Evolutionary conservation across 1,140 invertebrate species (phyloP).

Genomic region (Atopsyche davidsoni): DNA sequence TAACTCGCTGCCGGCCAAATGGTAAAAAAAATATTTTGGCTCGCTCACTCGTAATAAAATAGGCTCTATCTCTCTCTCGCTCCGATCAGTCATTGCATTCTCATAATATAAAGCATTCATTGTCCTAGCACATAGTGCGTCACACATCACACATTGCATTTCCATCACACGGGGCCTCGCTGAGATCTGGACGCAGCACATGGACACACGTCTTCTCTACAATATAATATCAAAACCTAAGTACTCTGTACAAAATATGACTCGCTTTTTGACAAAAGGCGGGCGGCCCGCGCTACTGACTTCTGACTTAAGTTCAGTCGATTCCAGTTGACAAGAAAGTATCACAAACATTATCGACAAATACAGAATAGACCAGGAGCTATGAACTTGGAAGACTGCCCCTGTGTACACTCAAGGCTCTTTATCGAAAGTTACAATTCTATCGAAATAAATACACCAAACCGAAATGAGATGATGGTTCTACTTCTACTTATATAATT

Average conservation of each 20-base stretch:
- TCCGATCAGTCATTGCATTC: conserved; percentile 26
- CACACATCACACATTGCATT: conserved; percentile 23
- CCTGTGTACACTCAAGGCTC: conserved; percentile 24
- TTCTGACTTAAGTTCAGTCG: too few relatives aligned
- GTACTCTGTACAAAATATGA: conserved; percentile 17
- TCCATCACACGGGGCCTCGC: conserved; percentile 11
- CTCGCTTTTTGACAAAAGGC: conserved; percentile 3
- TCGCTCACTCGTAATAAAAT: conserved; percentile 25
- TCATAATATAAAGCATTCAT: conserved; percentile 29
- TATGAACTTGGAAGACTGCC: conserved; percentile 31
- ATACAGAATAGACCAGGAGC: conserved; percentile 34
- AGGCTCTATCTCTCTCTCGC: conserved; percentile 26
- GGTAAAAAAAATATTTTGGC: conserved; percentile 28
- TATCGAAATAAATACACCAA: conserved; percentile 28
- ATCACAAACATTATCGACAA: too few relatives aligned
- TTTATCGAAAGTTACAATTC: conserved; percentile 23
- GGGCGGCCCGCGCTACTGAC: too few relatives aligned
- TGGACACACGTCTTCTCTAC: conserved; percentile 38
- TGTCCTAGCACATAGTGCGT: conserved; percentile 30
- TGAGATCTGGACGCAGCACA: conserved; percentile 41
- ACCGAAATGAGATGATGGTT: conserved; percentile 24
- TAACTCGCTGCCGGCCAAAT: conserved; percentile 22
- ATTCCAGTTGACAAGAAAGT: too few relatives aligned
- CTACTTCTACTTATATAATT: conserved; percentile 26
- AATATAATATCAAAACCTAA: conserved; percentile 24